These are phyloP conservation scores for Bicyclus anynana DNA, from an alignment of 1,140 invertebrate genomes.

Conservation along the genomic window DNA sequence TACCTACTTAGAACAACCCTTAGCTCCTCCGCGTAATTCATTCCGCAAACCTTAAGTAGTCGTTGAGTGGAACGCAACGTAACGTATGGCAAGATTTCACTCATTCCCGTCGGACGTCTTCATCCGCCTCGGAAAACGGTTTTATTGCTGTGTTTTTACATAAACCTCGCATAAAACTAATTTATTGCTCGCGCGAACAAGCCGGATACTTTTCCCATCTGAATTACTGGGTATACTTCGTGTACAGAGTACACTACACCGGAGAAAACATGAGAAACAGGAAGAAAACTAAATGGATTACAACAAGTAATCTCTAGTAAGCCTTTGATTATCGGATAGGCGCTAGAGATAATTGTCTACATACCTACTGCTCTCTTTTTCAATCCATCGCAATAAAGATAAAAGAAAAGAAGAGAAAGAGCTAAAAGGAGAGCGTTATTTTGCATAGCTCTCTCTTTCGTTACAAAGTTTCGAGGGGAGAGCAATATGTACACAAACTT, in stretches of 20 bases:
- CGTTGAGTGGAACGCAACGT: neutral
- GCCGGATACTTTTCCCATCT: slow-evolving; percentile 20
- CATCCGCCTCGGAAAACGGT: slow-evolving; percentile 25
- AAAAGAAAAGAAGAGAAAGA: too few relatives aligned
- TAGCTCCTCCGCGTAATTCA: neutral
- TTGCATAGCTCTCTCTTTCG: too few relatives aligned
- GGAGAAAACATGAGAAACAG: too few relatives aligned
- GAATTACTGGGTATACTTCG: slow-evolving; percentile 8
- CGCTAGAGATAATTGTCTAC: too few relatives aligned
- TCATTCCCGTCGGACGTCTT: slow-evolving; percentile 22
- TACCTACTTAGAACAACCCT: neutral
- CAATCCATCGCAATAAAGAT: too few relatives aligned
- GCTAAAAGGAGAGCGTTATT: too few relatives aligned
- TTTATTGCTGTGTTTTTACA: slow-evolving; percentile 37
- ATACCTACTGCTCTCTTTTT: too few relatives aligned
- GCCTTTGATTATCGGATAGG: too few relatives aligned
- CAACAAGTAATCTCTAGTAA: too few relatives aligned
- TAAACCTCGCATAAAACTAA: slow-evolving; percentile 35
- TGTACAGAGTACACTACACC: neutral
- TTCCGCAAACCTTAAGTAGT: neutral
- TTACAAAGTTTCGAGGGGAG: too few relatives aligned
- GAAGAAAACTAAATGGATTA: too few relatives aligned
- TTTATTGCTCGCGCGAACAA: slow-evolving; percentile 26
- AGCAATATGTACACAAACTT: too few relatives aligned
- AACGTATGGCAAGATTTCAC: slow-evolving; percentile 8